Evolutionary conservation across 2,797 vertebrate species (phyloP), one percentile per base, ranked within the genome.

Genomic region (Epinephelus malabaricus): DNA sequence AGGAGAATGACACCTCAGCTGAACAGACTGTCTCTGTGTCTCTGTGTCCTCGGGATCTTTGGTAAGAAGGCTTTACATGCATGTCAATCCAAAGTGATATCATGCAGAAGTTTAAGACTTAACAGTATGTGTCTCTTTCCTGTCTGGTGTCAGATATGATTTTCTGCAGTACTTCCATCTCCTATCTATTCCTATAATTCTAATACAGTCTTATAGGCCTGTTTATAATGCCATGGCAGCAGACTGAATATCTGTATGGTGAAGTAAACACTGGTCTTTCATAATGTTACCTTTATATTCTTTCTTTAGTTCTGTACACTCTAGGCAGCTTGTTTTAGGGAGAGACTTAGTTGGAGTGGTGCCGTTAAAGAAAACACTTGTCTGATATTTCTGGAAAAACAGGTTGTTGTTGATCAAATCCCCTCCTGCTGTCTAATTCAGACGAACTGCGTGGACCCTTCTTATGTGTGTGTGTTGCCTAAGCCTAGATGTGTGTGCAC

Each of bases 301-400:
- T 68, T 61, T 5, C 12, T 19, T 21, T 2, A 9, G 13, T 50
- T 62, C 40, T 61, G 58, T 23, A 59, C 5, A 10, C 6, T 51
- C 10, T 55, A 19, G 54, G 58, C 40, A 38, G 21, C 30, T 50
- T 76, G 50, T 66, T 12, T 73, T 27, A 40, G 19, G 50, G n/a
- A 21, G 5, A 60, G 55, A 23, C 53, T 47, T 12, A 10, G 17
- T 30, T 18, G 6, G 34, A 63, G 45, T 46, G 56, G 25, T 2
- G 40, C 69, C 70, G 73, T 45, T 79, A 14, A 49, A 74, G 62
- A 85, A 83, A 93, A 92, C 86, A 91, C 82, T 76, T 70, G 71
- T 78, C 81, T 92, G 83, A 91, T 64, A 88, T 89, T 93, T 93
- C 95, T 85, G 91, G 95, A 92, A 93, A 85, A 94, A 95, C 95